These are phyloP conservation scores for Pithys albifrons DNA, from an alignment of 2,113 vertebrate genomes.

Conservation along the genomic window DNA sequence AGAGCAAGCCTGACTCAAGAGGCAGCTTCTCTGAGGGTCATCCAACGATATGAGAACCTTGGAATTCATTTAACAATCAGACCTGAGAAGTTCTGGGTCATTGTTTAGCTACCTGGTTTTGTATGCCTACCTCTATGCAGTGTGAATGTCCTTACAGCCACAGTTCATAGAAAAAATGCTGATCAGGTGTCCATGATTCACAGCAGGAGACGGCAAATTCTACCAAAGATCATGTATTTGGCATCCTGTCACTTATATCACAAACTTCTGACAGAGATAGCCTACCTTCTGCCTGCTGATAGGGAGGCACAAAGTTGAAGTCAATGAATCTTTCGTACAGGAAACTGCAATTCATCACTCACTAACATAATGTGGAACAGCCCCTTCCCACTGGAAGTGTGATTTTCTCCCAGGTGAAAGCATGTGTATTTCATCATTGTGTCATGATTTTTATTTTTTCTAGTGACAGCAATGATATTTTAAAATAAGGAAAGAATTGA, in stretches of 20 bases:
- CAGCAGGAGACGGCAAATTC: background rate
- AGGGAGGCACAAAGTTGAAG: constrained; percentile 17
- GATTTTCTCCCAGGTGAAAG: constrained; percentile 19
- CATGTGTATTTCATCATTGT: constrained; percentile 24
- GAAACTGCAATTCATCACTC: constrained; percentile 8
- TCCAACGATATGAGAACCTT: background rate
- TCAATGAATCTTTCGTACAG: constrained; percentile 32
- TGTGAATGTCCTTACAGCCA: background rate
- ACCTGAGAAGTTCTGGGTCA: background rate
- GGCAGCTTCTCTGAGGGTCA: background rate
- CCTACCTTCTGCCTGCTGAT: constrained; percentile 40
- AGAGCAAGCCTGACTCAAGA: background rate
- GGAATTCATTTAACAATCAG: background rate
- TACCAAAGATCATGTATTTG: constrained; percentile 1
- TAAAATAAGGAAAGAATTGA: background rate
- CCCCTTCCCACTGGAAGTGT: background rate
- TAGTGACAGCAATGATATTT: constrained; percentile 22
- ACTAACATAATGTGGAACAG: constrained; percentile 4
- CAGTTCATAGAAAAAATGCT: background rate
- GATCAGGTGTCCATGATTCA: background rate
- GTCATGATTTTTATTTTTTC: constrained; percentile 14
- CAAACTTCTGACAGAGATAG: constrained; percentile 40
- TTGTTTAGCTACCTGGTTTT: background rate
- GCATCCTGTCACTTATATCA: constrained; percentile 53
- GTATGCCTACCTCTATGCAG: background rate